Conservation (phyloP, 2,797 vertebrate genomes). For the Hydrophis major region DNA sequence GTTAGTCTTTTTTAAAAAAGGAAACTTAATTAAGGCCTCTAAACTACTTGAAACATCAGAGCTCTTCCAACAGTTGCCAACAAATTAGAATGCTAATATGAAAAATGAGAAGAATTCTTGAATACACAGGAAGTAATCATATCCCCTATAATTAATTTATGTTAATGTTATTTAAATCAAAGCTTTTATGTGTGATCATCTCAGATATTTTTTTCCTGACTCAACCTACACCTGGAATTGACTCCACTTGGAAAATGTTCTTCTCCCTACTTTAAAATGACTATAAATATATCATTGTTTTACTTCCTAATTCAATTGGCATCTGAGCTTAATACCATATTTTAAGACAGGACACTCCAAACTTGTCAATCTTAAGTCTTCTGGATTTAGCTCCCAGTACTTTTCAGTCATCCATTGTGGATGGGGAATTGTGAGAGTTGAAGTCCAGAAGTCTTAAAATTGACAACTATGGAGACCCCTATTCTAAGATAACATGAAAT, state of each 20-base stretch:
- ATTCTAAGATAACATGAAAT: neutral
- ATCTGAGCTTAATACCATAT: neutral
- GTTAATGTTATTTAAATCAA: neutral
- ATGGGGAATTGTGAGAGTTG: neutral
- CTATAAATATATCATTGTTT: neutral
- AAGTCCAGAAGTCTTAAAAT: neutral
- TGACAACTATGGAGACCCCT: neutral
- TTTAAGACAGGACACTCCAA: neutral
- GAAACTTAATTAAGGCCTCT: neutral
- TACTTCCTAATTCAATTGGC: neutral
- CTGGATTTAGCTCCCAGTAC: neutral
- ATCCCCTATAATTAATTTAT: neutral
- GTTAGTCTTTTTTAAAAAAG: neutral
- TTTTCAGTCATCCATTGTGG: neutral
- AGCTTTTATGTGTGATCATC: neutral
- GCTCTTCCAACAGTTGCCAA: neutral
- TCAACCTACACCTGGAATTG: neutral
- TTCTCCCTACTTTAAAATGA: neutral
- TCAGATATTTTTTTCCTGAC: neutral
- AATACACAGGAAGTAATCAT: neutral
- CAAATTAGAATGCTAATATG: neutral
- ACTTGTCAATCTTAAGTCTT: neutral
- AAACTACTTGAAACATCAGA: neutral
- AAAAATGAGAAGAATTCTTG: neutral
- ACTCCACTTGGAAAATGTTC: neutral